Conservation (phyloP, 2,113 vertebrate species). For the Mus spicilegus region DNA sequence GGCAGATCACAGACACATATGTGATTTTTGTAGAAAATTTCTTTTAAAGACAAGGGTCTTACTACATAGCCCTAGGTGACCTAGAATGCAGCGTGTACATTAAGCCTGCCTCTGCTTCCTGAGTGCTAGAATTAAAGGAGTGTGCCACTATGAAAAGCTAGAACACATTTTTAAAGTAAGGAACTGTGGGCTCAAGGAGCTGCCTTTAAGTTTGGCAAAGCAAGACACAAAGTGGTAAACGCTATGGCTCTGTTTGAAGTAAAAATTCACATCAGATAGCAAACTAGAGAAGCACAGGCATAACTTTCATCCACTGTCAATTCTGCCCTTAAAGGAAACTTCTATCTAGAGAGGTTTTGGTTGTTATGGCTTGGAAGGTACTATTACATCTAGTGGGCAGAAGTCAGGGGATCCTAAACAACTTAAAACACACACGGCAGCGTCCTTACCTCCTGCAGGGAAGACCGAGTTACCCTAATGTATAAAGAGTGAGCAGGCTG, state of each 20-base stretch:
- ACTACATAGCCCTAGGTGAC: neutral
- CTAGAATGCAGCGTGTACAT: neutral
- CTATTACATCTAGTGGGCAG: neutral
- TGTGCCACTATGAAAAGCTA: neutral
- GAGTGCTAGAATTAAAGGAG: neutral
- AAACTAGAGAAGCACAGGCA: neutral
- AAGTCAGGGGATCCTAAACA: neutral
- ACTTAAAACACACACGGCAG: neutral
- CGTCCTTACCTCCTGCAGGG: neutral
- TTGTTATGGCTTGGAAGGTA: neutral
- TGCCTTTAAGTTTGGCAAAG: conserved; percentile 11
- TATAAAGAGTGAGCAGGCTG: neutral
- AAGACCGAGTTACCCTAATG: neutral
- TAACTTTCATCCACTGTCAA: neutral
- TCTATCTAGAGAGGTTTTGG: neutral
- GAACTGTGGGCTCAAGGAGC: neutral
- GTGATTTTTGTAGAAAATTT: neutral
- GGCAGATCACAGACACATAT: neutral
- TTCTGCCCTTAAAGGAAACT: neutral
- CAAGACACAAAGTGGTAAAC: conserved; percentile 8
- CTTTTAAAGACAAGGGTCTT: neutral
- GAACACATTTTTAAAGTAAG: neutral
- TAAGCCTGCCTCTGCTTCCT: neutral
- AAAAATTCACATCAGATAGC: neutral
- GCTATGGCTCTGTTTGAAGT: neutral